phyloP scores from a whole-genome alignment of 2,113 vertebrate species.

The Aix galericulata region DNA sequence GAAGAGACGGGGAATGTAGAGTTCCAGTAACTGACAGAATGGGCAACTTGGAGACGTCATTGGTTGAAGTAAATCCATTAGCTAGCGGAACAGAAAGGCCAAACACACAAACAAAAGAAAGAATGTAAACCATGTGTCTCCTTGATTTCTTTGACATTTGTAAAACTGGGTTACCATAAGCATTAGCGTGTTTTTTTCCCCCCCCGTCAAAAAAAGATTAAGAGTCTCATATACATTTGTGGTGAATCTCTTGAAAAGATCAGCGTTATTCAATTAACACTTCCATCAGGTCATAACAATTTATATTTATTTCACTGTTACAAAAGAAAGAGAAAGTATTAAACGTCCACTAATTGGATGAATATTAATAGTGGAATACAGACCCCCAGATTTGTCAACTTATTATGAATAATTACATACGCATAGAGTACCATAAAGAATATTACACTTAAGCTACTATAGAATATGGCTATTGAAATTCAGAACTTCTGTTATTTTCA shows the following conservation, averaged over 20 bases:
- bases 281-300: background rate
- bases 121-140: background rate
- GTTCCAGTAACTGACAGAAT: background rate
- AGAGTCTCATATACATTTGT: background rate
- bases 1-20: background rate
- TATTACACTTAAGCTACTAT: background rate
- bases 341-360: background rate
- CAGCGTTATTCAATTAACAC: background rate
- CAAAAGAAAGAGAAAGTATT: background rate
- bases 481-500: background rate
- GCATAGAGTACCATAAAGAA: background rate
- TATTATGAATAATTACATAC: background rate
- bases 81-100: slow-evolving; percentile 19
- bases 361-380: background rate
- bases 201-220: background rate
- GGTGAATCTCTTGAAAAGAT: background rate
- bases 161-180: background rate
- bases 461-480: background rate
- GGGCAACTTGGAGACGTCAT: background rate
- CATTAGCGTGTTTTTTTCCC: background rate
- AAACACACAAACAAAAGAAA: background rate
- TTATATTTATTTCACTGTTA: background rate
- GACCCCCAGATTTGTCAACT: background rate
- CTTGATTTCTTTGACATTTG: background rate
- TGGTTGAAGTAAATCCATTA: slow-evolving; percentile 40